phyloP scores from a whole-genome alignment of 1,140 invertebrate species.

The Brachionus sp. region DNA sequence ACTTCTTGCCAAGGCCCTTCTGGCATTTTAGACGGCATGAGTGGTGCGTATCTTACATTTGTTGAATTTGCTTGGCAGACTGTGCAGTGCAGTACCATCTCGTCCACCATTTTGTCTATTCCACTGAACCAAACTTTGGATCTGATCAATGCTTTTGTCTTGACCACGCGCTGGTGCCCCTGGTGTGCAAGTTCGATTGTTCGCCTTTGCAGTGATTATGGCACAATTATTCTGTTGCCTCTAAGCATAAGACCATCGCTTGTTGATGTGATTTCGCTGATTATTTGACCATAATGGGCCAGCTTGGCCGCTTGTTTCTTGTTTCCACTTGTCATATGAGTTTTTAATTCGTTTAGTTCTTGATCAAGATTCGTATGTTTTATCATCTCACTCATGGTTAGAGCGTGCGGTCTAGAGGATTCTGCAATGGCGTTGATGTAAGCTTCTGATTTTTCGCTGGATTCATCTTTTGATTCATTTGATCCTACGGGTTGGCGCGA shows the following conservation, averaged over 20 bases:
- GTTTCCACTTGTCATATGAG: not conserved
- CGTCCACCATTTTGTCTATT: not conserved
- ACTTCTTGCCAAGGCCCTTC: not conserved
- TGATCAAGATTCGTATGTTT: not conserved
- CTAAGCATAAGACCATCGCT: not conserved
- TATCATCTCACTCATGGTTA: not conserved
- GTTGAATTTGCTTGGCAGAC: not conserved
- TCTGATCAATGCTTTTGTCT: not conserved
- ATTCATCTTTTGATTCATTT: not conserved
- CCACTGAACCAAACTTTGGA: not conserved
- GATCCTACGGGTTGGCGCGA: not conserved
- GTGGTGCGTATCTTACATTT: not conserved
- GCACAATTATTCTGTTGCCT: not conserved
- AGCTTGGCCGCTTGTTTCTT: not conserved
- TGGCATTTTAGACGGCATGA: not conserved
- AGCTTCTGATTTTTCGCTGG: not conserved
- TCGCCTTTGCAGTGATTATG: not conserved
- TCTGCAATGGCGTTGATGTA: not conserved
- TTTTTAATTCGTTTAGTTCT: not conserved
- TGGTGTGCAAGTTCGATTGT: not conserved
- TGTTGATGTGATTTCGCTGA: not conserved
- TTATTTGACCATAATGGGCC: not conserved
- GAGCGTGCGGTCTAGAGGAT: not conserved
- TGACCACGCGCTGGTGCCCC: not conserved
- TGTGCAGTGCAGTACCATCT: not conserved